Base-by-base conservation (phyloP, 2,797 vertebrate species). In the Percopsis omiscomaycus region DNA sequence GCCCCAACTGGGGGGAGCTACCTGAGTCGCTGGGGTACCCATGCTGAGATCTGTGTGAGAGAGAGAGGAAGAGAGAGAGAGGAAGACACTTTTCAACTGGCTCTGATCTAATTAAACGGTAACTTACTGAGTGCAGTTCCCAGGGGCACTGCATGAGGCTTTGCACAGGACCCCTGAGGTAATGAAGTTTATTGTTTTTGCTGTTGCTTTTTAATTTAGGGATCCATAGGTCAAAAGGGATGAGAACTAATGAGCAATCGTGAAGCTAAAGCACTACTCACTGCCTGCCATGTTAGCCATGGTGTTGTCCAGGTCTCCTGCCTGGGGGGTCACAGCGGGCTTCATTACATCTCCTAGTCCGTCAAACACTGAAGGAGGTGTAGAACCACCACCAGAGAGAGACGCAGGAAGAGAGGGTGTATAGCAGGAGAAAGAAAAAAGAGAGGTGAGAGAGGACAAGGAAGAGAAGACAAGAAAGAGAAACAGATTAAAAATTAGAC, bases 261-360 rank as follows among this genome's bases (percentile, higher is more conserved):
- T 37, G 6, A 37, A 8, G 32, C 32, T 8, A 37, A 37, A 6
- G 4, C 5, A 37, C 32, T 8, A 37, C 97, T 94, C 93, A 98
- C 98, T 99, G 92, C 96, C 95, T 79, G 98, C 94, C 94, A 99
- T 92, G 88, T 94, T 99, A 86, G 96, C 97, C 88, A 98, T 95
- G 75, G 96, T 96, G 0, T 95, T 94, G 83, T 99, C 98, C 84
- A 98, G 94, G 80, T 98, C 96, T 5, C 95, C 94, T 12, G 93
- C 91, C 72, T 96, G 86, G 63, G 97, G 95, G 80, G 93, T 95
- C 92, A 96, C 89, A 14, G 96, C 96, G 79, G 98, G 98, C 93
- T 96, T 97, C 84, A 99, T 95, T 88, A 98, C 94, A 84, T 99
- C 97, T 55, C 96, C 98, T 96, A 98, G 86, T 75, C 96, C 96